A percentile compares a stretch with the other conserved stretches of the same genome.
These are phyloP conservation scores for Orgyia antiqua DNA, from an alignment of 2,888 invertebrate species.

Conservation along the genomic window DNA sequence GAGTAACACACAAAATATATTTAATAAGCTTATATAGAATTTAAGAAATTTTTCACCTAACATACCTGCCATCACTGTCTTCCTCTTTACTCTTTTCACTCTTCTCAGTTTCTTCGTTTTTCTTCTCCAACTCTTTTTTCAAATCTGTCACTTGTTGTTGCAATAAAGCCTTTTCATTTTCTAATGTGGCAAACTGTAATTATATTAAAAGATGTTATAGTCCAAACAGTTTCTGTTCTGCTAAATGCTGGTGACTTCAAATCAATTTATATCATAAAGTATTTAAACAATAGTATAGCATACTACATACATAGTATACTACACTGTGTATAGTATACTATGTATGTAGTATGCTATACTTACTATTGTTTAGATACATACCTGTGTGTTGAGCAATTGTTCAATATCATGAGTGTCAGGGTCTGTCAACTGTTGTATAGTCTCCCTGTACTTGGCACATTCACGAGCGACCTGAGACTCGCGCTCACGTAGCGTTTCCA, in stretches of 20 bases:
- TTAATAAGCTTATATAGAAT: no score
- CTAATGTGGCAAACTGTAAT: slow-evolving; percentile 55
- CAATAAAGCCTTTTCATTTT: slow-evolving; percentile 57
- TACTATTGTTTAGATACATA: slow-evolving; percentile 17
- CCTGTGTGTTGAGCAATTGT: slow-evolving; percentile 62
- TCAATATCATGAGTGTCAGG: slow-evolving; percentile 78
- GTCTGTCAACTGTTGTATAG: slow-evolving; percentile 82
- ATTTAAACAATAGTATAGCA: background rate
- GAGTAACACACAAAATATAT: no score
- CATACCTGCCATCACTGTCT: slow-evolving; percentile 56
- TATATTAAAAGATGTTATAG: slow-evolving; percentile 26
- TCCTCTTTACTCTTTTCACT: slow-evolving; percentile 45
- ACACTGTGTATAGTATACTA: no score
- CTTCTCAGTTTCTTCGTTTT: slow-evolving; percentile 47
- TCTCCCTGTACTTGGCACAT: slow-evolving; percentile 81
- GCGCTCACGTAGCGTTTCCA: slow-evolving; percentile 81
- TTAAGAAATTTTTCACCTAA: no score
- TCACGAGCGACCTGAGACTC: slow-evolving; percentile 80
- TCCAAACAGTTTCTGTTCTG: background rate
- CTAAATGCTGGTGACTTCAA: no score
- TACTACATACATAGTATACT: no score
- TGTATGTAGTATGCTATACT: no score
- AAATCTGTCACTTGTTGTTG: slow-evolving; percentile 58
- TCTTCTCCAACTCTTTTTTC: slow-evolving; percentile 64
- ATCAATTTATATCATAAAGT: no score